A percentile compares a stretch with the other conserved stretches of the same genome.
phyloP scores from a whole-genome alignment of 2,888 invertebrate genomes.

The Rhingia campestris region DNA sequence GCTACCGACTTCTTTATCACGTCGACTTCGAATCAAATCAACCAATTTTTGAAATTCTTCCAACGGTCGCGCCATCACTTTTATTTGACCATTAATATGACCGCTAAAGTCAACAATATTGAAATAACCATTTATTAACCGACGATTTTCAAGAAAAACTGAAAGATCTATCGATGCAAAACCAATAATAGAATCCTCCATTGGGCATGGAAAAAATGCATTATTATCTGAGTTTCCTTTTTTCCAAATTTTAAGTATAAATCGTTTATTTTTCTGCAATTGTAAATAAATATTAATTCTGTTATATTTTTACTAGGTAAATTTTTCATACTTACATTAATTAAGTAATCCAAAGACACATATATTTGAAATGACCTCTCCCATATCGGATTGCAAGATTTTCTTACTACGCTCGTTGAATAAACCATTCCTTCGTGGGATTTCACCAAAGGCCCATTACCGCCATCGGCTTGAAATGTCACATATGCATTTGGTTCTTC shows the following conservation, averaged over 20 bases:
- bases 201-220: slow-evolving; percentile 82
- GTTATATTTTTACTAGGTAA: not conserved
- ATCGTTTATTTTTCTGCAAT: slow-evolving; percentile 84
- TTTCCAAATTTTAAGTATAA: slow-evolving; percentile 86
- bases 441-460: slow-evolving; percentile 78
- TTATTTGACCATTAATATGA: slow-evolving; percentile 85
- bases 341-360: slow-evolving; percentile 83
- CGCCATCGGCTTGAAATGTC: slow-evolving; percentile 84
- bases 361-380: slow-evolving; percentile 84
- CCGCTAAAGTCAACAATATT: slow-evolving; percentile 86
- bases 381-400: slow-evolving; percentile 85
- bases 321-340: slow-evolving; percentile 83
- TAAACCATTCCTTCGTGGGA: slow-evolving; percentile 82
- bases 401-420: slow-evolving; percentile 84
- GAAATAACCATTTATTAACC: slow-evolving; percentile 86
- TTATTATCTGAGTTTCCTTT: slow-evolving; percentile 82
- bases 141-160: slow-evolving; percentile 83
- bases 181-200: slow-evolving; percentile 85
- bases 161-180: slow-evolving; percentile 86
- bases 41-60: slow-evolving; percentile 80
- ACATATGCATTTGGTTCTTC: slow-evolving; percentile 86
- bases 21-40: slow-evolving; percentile 9
- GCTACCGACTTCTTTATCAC: slow-evolving; percentile 75
- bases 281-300: slow-evolving; percentile 9
- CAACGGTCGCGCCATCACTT: slow-evolving; percentile 85